phyloP scores from a whole-genome alignment of 1,140 invertebrate genomes.

The Trichonephila clavata region DNA sequence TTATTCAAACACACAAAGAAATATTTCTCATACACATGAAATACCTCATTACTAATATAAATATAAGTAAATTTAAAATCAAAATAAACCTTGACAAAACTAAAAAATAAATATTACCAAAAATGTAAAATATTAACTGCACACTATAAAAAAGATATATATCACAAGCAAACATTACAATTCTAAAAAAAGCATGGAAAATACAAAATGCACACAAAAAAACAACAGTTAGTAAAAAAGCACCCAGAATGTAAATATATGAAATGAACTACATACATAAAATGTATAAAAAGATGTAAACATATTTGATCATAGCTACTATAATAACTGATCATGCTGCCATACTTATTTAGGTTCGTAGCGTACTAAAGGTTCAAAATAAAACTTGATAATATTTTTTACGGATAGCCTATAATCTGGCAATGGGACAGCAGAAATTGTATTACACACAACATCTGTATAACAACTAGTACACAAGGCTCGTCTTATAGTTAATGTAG shows the following conservation, averaged over 20 bases:
- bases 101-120: not conserved
- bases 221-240: conserved; percentile 8
- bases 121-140: not conserved
- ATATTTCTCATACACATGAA: too few species aligned
- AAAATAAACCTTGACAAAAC: not conserved
- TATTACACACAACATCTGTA: not conserved
- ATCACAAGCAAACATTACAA: not conserved
- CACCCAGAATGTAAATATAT: conserved; percentile 3
- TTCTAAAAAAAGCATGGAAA: conserved; percentile 23
- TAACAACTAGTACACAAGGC: conserved; percentile 57
- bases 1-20: too few species aligned
- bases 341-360: conserved; percentile 24
- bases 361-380: conserved; percentile 50
- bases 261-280: conserved; percentile 17
- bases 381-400: conserved; percentile 63
- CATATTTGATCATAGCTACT: not conserved
- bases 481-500: conserved; percentile 22
- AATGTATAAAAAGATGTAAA: conserved; percentile 8
- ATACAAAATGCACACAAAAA: not conserved
- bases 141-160: conserved; percentile 29
- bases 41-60: too few species aligned
- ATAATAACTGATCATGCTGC: not conserved
- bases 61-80: not conserved
- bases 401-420: conserved; percentile 35
- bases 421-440: not conserved